Evolutionary conservation across 2,113 vertebrate species (phyloP), one percentile per base, ranked within the genome.

Genomic region (Ramphastos sulfuratus): DNA sequence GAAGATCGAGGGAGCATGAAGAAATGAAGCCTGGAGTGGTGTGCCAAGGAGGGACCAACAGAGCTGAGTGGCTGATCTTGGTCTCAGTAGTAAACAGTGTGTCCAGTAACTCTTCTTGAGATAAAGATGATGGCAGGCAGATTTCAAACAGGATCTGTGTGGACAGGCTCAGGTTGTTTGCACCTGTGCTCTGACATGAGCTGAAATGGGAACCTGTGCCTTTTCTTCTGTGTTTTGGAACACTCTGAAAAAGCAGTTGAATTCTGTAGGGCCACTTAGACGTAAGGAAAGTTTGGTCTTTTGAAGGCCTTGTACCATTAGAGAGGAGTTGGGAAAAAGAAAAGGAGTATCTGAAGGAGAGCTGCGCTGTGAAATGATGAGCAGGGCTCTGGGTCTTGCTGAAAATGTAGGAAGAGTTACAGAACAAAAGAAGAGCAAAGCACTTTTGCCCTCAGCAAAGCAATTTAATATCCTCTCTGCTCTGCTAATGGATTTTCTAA

Each of bases 401-500:
- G 72, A 77, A 86, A 82, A 83, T 24, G 10, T 66, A 60, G 25
- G 31, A 67, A 75, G 77, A 56, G 59, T 55, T 46, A 61, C 15
- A 80, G 15, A 76, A 76, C 6, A 42, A 65, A 89, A 89, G 27
- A 82, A 69, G 7, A 48, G 20, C 55, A 56, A 56, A 56, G 55
- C 16, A 30, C 55, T 56, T 27, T 37, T 89, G 46, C 70, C n/a
- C 37, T 85, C 35, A 77, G 28, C 25, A 60, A 77, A 56, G 31
- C 42, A 28, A 80, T 71, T 85, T 82, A 52, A 44, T 77, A 69
- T 64, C 19, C 28, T 76, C 15, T 64, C 60, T 82, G 33, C 15
- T 90, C 25, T 73, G 27, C 35, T 87, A 76, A 84, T 28, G 39
- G 65, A n/a, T 77, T 93, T 93, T 93, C 78, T 69, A 78, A 46